Conservation (phyloP, 2,797 vertebrate genomes). For the Acipenser oxyrinchus region DNA sequence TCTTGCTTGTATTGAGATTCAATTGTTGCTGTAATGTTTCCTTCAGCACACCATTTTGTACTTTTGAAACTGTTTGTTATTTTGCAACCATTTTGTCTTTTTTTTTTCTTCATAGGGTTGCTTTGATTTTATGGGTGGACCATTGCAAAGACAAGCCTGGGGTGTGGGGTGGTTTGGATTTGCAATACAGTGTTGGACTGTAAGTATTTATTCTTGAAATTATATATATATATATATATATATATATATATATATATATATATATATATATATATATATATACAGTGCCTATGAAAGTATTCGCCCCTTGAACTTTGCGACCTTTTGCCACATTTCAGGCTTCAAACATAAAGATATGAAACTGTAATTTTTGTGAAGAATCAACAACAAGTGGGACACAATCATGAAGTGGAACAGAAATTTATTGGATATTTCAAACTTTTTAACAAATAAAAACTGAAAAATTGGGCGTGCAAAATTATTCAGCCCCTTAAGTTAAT, state of each 20-base stretch:
- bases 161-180: conserved; percentile 75
- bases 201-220: conserved; percentile 43
- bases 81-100: not conserved
- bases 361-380: too few species aligned
- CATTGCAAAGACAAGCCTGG: conserved; percentile 56
- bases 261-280: conserved; percentile 13
- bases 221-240: not conserved
- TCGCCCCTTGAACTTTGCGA: too few species aligned
- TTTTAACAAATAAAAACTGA: too few species aligned
- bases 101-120: conserved; percentile 49
- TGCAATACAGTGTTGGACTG: conserved; percentile 71
- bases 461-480: too few species aligned
- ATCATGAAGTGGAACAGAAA: too few species aligned
- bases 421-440: too few species aligned
- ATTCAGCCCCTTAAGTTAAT: too few species aligned
- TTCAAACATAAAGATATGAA: too few species aligned
- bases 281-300: too few species aligned
- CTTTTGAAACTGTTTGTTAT: not conserved
- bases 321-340: too few species aligned
- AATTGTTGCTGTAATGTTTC: not conserved
- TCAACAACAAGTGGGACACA: too few species aligned
- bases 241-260: not conserved
- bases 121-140: conserved; percentile 55
- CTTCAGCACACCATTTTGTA: not conserved
- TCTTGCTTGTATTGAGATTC: not conserved